Evolutionary conservation across 2,888 invertebrate species (phyloP).

Genomic region (Argyresthia goedartella): DNA sequence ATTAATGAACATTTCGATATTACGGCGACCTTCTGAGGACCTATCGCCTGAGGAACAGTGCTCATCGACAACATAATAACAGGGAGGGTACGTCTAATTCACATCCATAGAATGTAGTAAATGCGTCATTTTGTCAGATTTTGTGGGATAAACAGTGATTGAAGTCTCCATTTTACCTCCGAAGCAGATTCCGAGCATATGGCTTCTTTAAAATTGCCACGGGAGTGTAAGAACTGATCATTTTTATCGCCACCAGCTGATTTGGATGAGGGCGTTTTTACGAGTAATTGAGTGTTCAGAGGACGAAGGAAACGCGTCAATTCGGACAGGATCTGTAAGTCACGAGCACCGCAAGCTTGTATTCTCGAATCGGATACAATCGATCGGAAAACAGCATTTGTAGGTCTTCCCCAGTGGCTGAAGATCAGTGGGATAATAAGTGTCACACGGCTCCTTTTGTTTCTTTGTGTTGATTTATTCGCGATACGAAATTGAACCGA

Average conservation of each 20-base stretch:
- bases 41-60: conserved; percentile 59
- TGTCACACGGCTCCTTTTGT: conserved; percentile 39
- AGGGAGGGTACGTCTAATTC: conserved; percentile 69
- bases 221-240: conserved; percentile 20
- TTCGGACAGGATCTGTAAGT: conserved; percentile 59
- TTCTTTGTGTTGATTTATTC: conserved; percentile 50
- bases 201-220: conserved; percentile 3
- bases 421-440: conserved; percentile 44
- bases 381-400: conserved; percentile 25
- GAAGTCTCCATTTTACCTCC: too few relatives aligned
- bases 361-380: conserved; percentile 36
- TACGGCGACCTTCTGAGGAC: conserved; percentile 63
- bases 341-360: conserved; percentile 50
- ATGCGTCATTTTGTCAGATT: conserved; percentile 70
- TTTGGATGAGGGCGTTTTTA: conserved; percentile 52
- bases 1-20: conserved; percentile 64
- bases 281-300: conserved; percentile 31
- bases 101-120: conserved; percentile 62
- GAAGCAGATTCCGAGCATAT: too few relatives aligned
- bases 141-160: conserved; percentile 24
- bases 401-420: conserved; percentile 24
- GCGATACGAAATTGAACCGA: conserved; percentile 40
- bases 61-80: conserved; percentile 58
- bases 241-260: conserved; percentile 56
- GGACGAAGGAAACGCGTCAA: conserved; percentile 41